Base-by-base conservation (phyloP, 2,888 invertebrate species). In the Drosophila pegasa region DNA sequence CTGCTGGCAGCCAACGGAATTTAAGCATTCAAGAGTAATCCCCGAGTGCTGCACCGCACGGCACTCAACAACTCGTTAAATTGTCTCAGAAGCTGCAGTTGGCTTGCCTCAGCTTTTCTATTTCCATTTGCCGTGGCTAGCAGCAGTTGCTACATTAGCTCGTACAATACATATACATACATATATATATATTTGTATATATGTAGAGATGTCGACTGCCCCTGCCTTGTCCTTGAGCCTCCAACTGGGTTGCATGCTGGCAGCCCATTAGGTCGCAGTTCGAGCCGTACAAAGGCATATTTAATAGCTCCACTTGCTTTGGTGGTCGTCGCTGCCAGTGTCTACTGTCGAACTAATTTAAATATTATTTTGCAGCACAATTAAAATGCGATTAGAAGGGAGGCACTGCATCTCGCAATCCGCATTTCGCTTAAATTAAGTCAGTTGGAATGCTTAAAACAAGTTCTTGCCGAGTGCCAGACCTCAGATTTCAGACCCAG, bases 341-440 rank as follows among this genome's bases (percentile, higher is more conserved):
- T 76, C 72, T 66, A 47, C 47, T 29, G 58, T 76, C 76, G 74
- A 68, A 72, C 80, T 80, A 78, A 83, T 86, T 86, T 83, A 78
- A 82, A 83, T 86, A 83, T 83, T 83, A 71, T 80, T 80, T 74
- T 71, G 61, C 80, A 67, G 78, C 70, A 72, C 86, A 86, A 83
- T 83, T 83, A 83, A 86, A 83, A 78, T 54, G 76, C 69, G 71
- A 83, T 86, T 86, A 83, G 78, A 76, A 56, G 60, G 58, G 48
- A n/a, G 27, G 14, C 1, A 37, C 54, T 67, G 80, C 80, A 85
- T 71, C 77, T 77, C 38, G 20, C 48, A 20, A 14, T 33, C 20
- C 48, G 33, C 48, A 33, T 71, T 82, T 80, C 38, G 60, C 58
- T 69, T 67, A 78, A 74, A 81, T 82, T 76, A 38, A 40, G 65